Conservation (phyloP, 2,113 vertebrate species). For the Struthidea cinerea region DNA sequence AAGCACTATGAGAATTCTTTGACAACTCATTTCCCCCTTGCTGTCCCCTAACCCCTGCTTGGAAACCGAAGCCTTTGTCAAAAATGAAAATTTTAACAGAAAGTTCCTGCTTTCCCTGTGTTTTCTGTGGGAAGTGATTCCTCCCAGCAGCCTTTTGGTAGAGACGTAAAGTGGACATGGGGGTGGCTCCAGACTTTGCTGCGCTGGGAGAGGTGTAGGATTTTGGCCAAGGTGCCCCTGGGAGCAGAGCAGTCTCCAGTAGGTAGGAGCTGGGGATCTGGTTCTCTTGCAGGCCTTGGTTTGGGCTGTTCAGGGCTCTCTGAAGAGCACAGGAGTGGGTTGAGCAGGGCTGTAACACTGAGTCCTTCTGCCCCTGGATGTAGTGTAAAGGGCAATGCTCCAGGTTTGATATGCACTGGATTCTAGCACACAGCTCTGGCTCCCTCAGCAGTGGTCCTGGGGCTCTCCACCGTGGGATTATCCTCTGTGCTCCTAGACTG, state of each 20-base stretch:
- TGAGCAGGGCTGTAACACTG: neutral
- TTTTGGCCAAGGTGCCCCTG: neutral
- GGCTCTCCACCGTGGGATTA: neutral
- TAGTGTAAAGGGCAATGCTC: neutral
- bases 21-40: neutral
- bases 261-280: neutral
- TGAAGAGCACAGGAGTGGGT: neutral
- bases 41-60: neutral
- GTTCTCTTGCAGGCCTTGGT: neutral
- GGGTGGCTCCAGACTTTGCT: neutral
- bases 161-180: neutral
- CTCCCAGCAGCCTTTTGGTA: neutral
- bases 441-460: neutral
- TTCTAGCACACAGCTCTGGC: neutral
- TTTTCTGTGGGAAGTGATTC: neutral
- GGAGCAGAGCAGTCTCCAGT: rapidly evolving
- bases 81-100: neutral
- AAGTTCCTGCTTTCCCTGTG: neutral
- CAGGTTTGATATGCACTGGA: neutral
- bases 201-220: neutral
- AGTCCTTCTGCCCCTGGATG: neutral
- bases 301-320: neutral
- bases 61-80: neutral
- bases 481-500: neutral
- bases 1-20: neutral